These are phyloP conservation scores for Panzeria rudis DNA, from an alignment of 2,888 invertebrate species.

Conservation along the genomic window DNA sequence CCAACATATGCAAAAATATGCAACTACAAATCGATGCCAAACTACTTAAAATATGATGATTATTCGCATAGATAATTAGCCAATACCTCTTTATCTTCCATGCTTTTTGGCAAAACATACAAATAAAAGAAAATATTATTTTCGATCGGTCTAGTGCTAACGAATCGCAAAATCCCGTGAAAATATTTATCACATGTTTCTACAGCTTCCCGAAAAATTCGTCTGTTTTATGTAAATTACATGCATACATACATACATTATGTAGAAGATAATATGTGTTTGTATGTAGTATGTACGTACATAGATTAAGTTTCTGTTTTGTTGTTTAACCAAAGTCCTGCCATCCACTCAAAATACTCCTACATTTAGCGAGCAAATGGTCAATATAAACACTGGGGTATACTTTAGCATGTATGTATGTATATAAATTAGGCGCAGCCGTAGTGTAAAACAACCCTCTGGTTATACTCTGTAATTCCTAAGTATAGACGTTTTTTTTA, in stretches of 20 bases:
- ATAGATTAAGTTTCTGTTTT: neutral
- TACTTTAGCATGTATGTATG: neutral
- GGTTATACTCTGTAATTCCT: neutral
- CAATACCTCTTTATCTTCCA: no score
- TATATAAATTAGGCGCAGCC: conserved; percentile 48
- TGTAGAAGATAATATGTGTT: neutral
- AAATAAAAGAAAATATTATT: no score
- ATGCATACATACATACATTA: neutral
- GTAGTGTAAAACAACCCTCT: conserved; percentile 17
- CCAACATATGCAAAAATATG: no score
- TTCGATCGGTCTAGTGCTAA: no score
- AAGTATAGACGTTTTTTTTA: neutral
- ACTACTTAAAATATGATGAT: no score
- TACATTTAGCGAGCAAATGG: conserved; percentile 23
- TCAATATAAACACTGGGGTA: neutral
- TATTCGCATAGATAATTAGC: no score
- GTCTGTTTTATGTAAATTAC: neutral
- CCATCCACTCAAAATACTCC: conserved; percentile 15
- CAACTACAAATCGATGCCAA: no score
- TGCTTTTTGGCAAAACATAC: no score
- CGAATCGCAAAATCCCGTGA: neutral
- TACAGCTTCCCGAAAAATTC: conserved; percentile 26
- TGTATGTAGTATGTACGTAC: neutral
- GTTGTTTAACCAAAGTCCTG: neutral
- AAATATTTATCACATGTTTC: conserved; percentile 18